These are phyloP conservation scores for Borostomias antarcticus DNA, from an alignment of 2,797 vertebrate species.

Conservation along the genomic window DNA sequence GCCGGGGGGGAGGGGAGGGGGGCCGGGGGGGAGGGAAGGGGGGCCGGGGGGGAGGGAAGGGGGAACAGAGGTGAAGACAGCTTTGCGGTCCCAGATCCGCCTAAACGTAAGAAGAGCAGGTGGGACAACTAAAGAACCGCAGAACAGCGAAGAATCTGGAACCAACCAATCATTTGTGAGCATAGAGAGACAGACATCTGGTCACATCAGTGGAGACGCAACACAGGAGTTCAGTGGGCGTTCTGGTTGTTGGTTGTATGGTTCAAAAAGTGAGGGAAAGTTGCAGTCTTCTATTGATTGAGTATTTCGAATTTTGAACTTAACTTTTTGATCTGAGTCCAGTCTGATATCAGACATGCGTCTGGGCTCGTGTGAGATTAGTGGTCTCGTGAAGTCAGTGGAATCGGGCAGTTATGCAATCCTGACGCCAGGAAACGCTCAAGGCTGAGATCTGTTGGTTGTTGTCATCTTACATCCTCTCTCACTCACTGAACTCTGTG, in stretches of 20 bases:
- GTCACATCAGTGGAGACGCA: conserved; percentile 49
- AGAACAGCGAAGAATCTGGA: conserved; percentile 31
- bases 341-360: conserved; percentile 32
- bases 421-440: conserved; percentile 35
- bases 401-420: conserved; percentile 42
- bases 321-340: conserved; percentile 21
- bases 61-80: conserved; percentile 80
- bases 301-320: conserved; percentile 5
- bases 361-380: conserved; percentile 27
- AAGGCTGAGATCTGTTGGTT: conserved; percentile 36
- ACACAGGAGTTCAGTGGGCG: conserved; percentile 27
- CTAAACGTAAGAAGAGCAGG: conserved; percentile 95
- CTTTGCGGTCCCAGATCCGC: conserved; percentile 93
- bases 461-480: conserved; percentile 33
- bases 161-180: conserved; percentile 44
- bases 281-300: neutral
- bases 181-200: conserved; percentile 44
- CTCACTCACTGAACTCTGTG: conserved; percentile 43
- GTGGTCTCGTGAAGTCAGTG: conserved; percentile 46
- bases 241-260: conserved; percentile 22
- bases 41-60: conserved; percentile 45
- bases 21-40: conserved; percentile 58
- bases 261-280: conserved; percentile 9
- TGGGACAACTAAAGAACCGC: conserved; percentile 90
- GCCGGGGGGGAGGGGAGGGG: conserved; percentile 44